Base-by-base conservation (phyloP, 2,797 vertebrate genomes). In the Rhinogobio ventralis region DNA sequence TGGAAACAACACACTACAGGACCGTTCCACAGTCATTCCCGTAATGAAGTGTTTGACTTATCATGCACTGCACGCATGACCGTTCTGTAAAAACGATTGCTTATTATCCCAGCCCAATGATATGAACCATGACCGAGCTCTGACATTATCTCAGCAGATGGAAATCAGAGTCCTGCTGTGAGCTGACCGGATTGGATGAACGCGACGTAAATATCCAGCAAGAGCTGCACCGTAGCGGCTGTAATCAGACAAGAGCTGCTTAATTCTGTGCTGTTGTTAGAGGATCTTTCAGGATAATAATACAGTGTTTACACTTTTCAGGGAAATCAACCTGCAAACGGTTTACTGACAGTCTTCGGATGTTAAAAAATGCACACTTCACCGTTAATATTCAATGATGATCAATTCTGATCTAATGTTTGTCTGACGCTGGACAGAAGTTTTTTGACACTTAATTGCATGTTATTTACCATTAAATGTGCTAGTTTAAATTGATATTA, bases 181-280 rank as follows among this genome's bases (percentile, higher is more conserved):
- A 77, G 77, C 17, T 15, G 76, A 78, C 55, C 57, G 53, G 68
- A 84, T 74, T 10, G 86, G 74, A 86, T 79, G 67, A 80, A 84
- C 76, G 62, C 62, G 19, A 39, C 67, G 55, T 68, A 81, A 74
- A 86, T 30, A 66, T 78, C 39, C 36, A 39, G 36, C 36, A 39
- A 39, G 36, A 39, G 33, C 33, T 36, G 33, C 5, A 2, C 33
- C 33, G 33, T 71, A 71, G 78, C 82, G 13, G 39, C 77, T 79
- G 57, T 68, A 82, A 85, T 86, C 82, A 86, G 82, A 68, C 66
- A 85, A 77, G 85, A 85, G 72, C 73, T 74, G 66, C 69, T 79
- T 83, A 67, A 69, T 13, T 42, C 10, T n/a, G 4, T 23, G 53
- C 20, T 10, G 1, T 0, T n/a, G 53, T n/a, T 55, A 3, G 6